These are phyloP conservation scores for Girardia tigrina DNA, from an alignment of 2,888 invertebrate species.

Conservation along the genomic window DNA sequence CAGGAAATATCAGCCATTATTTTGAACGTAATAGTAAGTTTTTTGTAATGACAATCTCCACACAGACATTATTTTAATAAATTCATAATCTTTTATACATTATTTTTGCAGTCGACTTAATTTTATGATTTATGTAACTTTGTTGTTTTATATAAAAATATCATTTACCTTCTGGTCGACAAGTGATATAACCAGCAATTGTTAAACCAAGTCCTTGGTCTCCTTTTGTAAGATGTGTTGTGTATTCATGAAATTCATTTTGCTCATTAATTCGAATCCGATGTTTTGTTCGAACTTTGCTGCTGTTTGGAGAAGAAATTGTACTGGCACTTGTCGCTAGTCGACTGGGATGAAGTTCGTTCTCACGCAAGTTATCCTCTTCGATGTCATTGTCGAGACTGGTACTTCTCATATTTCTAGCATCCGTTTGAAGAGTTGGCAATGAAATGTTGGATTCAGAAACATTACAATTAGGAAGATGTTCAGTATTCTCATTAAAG, in stretches of 20 bases:
- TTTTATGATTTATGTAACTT: too few species aligned
- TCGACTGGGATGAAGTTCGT: not conserved
- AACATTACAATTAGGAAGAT: not conserved
- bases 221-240: conserved; percentile 13
- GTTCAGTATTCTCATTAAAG: not conserved
- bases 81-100: too few species aligned
- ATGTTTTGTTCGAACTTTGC: conserved; percentile 11
- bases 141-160: not conserved
- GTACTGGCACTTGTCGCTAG: not conserved
- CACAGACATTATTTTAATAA: too few species aligned
- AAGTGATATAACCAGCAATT: conserved; percentile 45
- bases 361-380: not conserved
- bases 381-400: conserved; percentile 5
- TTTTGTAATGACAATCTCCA: too few species aligned
- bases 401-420: not conserved
- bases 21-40: too few species aligned
- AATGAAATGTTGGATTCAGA: not conserved
- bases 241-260: conserved; percentile 23
- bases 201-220: conserved; percentile 45
- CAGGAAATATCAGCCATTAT: too few species aligned
- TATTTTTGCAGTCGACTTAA: too few species aligned
- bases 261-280: not conserved
- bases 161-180: conserved; percentile 37
- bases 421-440: not conserved
- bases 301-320: not conserved